phyloP scores from a whole-genome alignment of 1,140 invertebrate genomes.

The Drosophila azteca region DNA sequence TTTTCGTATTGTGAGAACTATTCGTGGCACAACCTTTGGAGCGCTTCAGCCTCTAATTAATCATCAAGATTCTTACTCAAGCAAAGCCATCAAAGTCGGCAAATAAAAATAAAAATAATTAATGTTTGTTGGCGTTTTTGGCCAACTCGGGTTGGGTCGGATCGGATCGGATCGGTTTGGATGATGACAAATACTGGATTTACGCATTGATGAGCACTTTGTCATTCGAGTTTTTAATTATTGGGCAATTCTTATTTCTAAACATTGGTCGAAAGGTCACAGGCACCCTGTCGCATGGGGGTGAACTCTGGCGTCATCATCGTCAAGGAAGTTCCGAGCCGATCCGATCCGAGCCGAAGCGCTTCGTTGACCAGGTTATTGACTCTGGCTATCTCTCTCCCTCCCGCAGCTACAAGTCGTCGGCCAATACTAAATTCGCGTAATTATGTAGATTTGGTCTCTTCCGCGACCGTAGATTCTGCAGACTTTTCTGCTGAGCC shows the following conservation, averaged over 20 bases:
- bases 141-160: conserved; percentile 47
- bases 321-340: conserved; percentile 49
- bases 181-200: conserved; percentile 66
- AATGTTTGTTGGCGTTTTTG: conserved; percentile 19
- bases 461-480: conserved; percentile 53
- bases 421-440: conserved; percentile 10
- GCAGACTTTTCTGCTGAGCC: background rate
- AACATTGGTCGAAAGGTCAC: conserved; percentile 62
- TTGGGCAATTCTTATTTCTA: conserved; percentile 22
- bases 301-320: conserved; percentile 55
- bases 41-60: conserved; percentile 40
- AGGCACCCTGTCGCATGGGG: conserved; percentile 29
- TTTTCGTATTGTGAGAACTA: background rate
- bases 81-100: conserved; percentile 18
- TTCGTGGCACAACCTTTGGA: conserved; percentile 3
- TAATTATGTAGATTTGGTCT: conserved; percentile 48
- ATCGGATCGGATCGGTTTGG: too few species aligned
- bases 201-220: conserved; percentile 83
- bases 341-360: conserved; percentile 9
- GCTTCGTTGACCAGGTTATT: conserved; percentile 63
- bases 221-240: conserved; percentile 68
- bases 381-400: conserved; percentile 49
- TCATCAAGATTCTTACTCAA: conserved; percentile 51
- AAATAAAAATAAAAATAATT: conserved; percentile 32
- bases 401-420: conserved; percentile 6